Conservation (phyloP, 2,888 invertebrate genomes). For the Ormyrus nitidulus region DNA sequence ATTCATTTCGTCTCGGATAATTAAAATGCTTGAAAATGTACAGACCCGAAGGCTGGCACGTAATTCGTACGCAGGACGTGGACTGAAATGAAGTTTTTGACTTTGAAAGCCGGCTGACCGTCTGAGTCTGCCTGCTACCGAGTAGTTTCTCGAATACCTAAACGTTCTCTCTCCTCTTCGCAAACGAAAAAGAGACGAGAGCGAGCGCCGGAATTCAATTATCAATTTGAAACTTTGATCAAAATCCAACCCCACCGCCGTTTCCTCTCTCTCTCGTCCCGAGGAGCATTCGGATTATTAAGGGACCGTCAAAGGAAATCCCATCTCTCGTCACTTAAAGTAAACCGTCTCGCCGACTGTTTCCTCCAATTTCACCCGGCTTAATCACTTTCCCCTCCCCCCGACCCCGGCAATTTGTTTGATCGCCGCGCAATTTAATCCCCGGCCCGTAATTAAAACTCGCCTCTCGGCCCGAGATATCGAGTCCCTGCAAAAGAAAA, state of each 20-base stretch:
- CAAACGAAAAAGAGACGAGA: no score
- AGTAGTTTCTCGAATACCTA: no score
- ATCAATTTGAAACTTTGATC: not conserved
- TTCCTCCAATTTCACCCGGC: conserved; percentile 12
- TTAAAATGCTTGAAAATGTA: no score
- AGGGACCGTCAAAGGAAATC: not conserved
- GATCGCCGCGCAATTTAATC: conserved; percentile 40
- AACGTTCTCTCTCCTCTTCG: no score
- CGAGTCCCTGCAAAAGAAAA: not conserved
- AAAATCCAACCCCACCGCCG: no score
- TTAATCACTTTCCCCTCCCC: conserved; percentile 28
- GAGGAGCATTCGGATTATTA: not conserved
- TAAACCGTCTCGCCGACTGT: not conserved
- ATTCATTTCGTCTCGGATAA: no score
- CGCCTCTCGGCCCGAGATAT: conserved; percentile 15
- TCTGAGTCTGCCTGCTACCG: no score
- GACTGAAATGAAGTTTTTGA: no score
- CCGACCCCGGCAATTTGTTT: conserved; percentile 12
- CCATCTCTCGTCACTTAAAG: not conserved
- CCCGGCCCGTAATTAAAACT: conserved; percentile 40
- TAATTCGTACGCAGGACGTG: no score
- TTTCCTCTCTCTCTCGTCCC: no score
- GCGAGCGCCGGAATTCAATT: not conserved
- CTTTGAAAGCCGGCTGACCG: no score
- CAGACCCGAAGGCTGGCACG: no score